Evolutionary conservation across 1,140 invertebrate genomes (phyloP), one percentile per base, ranked within the genome.

Genomic region (Teleogryllus occipitalis): DNA sequence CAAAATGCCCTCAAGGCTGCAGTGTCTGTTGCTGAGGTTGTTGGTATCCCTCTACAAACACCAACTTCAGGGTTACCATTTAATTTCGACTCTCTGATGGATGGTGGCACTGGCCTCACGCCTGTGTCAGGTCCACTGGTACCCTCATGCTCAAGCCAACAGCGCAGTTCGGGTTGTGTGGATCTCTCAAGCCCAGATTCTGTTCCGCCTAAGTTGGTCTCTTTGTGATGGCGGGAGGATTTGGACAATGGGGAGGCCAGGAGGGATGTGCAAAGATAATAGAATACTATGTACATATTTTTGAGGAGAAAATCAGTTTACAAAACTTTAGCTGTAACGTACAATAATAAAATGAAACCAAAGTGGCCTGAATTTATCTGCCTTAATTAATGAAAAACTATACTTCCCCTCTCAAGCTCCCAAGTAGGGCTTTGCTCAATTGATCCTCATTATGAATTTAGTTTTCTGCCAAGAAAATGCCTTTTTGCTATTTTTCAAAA

Each of bases 21-120:
- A 4, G 78, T 75, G 47, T 46, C 77, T 80, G 85, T 89, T 75
- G 88, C 88, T 79, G 90, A 92, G 81, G 90, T 93, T 75, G 90
- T 91, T 18, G 95, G 94, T 46, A 89, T 97, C 78, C 90, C 94
- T 77, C 96, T 97, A 80, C 93, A 92, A 78, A 97, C 96, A 5
- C 96, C 96, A 0, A 95, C 95, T 78, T 92, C 91, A 81, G 95
- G 95, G 39, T 92, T 96, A 80, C 91, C 91, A 49, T 96, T 97
- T 84, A 96, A 96, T 86, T 97, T 97, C 84, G 96, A 97, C 82
- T 95, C 94, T 75, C 89, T 97, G 79, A 96, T 97, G 93, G 95
- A 96, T 82, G 95, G 95, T 75, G 95, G 95, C 80, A 97, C 96
- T 8, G 96, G 96, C 0, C 87, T 97, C 14, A 97, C 95, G 8